phyloP scores from a whole-genome alignment of 2,797 vertebrate species.

The Arremon brunneinucha region DNA sequence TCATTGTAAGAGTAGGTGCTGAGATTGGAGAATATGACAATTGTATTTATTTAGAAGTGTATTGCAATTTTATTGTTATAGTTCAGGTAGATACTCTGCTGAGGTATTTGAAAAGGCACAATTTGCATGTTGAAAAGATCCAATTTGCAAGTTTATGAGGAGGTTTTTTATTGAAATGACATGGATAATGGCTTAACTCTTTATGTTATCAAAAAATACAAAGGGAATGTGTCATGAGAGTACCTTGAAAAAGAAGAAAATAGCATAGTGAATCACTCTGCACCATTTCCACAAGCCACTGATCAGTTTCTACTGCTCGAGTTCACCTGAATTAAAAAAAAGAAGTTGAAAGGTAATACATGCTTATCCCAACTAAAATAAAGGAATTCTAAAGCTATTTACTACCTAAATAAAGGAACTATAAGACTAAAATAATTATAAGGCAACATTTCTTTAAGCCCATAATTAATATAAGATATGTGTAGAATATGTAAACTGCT shows the following conservation, averaged over 20 bases:
- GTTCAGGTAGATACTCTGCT: constrained; percentile 8
- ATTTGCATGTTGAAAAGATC: constrained; percentile 43
- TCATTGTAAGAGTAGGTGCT: background rate
- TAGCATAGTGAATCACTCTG: background rate
- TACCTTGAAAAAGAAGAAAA: constrained; percentile 17
- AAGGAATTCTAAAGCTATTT: background rate
- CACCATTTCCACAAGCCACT: background rate
- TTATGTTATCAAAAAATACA: background rate
- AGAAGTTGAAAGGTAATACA: background rate
- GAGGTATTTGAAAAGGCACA: background rate
- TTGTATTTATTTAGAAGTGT: background rate
- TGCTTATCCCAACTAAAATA: background rate
- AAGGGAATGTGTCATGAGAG: background rate
- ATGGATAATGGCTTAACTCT: constrained; percentile 26
- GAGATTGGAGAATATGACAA: background rate
- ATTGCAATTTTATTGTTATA: constrained; percentile 35
- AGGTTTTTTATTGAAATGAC: constrained; percentile 8
- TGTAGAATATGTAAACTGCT: constrained; percentile 48
- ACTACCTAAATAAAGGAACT: background rate
- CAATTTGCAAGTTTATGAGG: constrained; percentile 34
- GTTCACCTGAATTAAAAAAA: background rate
- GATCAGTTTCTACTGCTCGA: background rate
- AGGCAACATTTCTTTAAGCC: constrained; percentile 20
- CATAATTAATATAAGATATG: constrained; percentile 60
- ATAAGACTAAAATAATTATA: constrained; percentile 13